Evolutionary conservation across 2,888 invertebrate genomes (phyloP).

Genomic region (Trisateles emortualis): DNA sequence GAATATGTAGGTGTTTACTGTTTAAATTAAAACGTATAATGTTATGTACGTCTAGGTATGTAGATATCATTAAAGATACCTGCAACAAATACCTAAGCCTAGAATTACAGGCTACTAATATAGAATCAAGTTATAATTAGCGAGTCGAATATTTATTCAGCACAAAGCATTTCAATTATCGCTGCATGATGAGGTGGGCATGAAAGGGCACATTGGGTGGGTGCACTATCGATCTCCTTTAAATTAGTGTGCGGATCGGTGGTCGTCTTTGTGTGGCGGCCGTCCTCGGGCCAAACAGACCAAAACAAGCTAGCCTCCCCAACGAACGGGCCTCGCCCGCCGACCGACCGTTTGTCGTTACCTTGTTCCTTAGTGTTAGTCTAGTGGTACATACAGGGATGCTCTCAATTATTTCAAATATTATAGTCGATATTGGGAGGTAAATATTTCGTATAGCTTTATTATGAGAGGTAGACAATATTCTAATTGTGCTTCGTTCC

Average conservation of each 20-base stretch:
- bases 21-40: too few species aligned
- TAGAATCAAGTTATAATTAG: constrained; percentile 22
- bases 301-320: constrained; percentile 80
- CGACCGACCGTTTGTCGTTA: constrained; percentile 68
- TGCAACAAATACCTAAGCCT: not conserved
- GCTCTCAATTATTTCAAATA: constrained; percentile 54
- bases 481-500: constrained; percentile 6
- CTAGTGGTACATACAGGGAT: constrained; percentile 66
- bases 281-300: constrained; percentile 86
- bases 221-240: constrained; percentile 86
- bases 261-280: constrained; percentile 83
- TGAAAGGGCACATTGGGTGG: constrained; percentile 79
- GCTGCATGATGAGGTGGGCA: constrained; percentile 70
- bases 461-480: too few species aligned
- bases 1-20: too few species aligned
- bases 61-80: not conserved
- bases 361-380: constrained; percentile 66
- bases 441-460: constrained; percentile 12
- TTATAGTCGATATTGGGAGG: constrained; percentile 38
- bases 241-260: constrained; percentile 86
- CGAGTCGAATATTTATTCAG: constrained; percentile 31
- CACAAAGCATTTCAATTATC: constrained; percentile 77
- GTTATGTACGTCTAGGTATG: too few species aligned
- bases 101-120: not conserved
- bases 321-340: constrained; percentile 54